phyloP scores from a whole-genome alignment of 1,140 invertebrate genomes.

The Drosophila insularis region DNA sequence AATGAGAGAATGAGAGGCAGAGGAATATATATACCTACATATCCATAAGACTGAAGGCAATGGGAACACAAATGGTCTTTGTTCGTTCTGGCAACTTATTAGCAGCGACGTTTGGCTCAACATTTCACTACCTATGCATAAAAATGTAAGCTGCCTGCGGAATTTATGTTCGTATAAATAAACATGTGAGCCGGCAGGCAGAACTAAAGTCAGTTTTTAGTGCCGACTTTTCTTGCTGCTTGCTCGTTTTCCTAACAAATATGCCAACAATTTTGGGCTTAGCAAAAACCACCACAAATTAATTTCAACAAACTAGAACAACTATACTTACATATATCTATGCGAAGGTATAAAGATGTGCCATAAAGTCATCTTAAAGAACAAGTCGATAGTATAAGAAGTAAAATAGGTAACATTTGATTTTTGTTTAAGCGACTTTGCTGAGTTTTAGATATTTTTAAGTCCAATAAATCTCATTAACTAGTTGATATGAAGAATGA shows the following conservation, averaged over 20 bases:
- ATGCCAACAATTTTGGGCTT: constrained; percentile 55
- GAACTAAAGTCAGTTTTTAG: constrained; percentile 68
- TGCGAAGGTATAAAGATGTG: not conserved
- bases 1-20: constrained; percentile 32
- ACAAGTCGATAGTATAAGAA: not conserved
- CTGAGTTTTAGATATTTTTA: too few relatives aligned
- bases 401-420: too few relatives aligned
- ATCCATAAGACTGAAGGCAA: too few relatives aligned
- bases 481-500: too few relatives aligned
- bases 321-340: constrained; percentile 10
- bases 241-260: constrained; percentile 23
- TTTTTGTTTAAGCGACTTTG: too few relatives aligned
- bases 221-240: constrained; percentile 32
- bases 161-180: constrained; percentile 77
- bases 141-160: constrained; percentile 65
- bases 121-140: constrained; percentile 69
- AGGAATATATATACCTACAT: not conserved
- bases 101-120: constrained; percentile 71
- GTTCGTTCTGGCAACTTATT: constrained; percentile 68
- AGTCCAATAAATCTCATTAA: too few relatives aligned
- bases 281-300: constrained; percentile 60
- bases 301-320: constrained; percentile 45
- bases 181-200: constrained; percentile 53
- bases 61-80: constrained; percentile 24
- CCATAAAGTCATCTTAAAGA: not conserved